Evolutionary conservation across 2,888 invertebrate species (phyloP), one percentile per base, ranked within the genome.

Genomic region (Germaria angustata): DNA sequence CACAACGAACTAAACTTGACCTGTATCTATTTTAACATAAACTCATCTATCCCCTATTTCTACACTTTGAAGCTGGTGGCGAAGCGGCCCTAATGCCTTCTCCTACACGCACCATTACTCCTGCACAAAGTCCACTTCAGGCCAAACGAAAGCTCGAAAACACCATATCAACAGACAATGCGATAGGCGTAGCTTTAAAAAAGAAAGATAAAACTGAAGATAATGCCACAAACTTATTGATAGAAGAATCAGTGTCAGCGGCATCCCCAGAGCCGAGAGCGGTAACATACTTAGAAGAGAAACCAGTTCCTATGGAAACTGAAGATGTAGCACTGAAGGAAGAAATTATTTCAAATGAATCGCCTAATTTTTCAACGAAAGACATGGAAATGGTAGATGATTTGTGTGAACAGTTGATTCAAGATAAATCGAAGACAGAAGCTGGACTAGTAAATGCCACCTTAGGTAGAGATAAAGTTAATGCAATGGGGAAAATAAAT

Each of bases 141-240:
- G 93, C 94, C 66, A 96, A 96, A 90, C 92, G 96, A 68, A 96
- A 96, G 89, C 91, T 95, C 68, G 95, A 95, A 90, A 93, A 93
- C 28, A 95, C 95, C n/a, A 93, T 94, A 86, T 95, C 95, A 51
- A 94, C 95, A 84, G 95, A 93, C 90, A 93, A 93, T 87, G 92
- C 92, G 2, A 90, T 91, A 57, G 92, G 91, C 6, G 91, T 91
- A 17, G 93, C 93, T 68, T 92, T 93, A 85, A 94, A 95, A 91
- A 95, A 95, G 91, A 95, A 95, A 91, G 95, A 95, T 87, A 93
- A 93, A 84, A 89, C 89, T 5, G 87, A 87, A 15, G 61, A 53
- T 44, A 88, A 88, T 75, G 87, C 81, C 39, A 85, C 88, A 20
- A 46, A 36, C 13, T 87, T 89, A 83, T 85, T 88, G 36, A 81